Base-by-base conservation (phyloP, 64 coral and sea anemone species). In the Montipora capricornis region DNA sequence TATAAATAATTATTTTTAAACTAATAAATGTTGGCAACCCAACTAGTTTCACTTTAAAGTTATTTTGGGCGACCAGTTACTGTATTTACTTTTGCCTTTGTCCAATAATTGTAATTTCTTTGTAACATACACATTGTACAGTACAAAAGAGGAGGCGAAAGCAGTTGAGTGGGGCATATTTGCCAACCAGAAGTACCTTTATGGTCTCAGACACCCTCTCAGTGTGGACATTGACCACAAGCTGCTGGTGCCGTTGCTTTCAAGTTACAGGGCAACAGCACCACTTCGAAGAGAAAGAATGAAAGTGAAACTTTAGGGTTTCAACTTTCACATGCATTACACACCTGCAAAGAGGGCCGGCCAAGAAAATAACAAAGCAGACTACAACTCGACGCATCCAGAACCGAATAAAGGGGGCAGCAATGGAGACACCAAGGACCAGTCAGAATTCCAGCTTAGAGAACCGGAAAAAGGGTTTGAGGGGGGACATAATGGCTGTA, bases 331-430 rank as follows among this genome's bases (percentile, higher is more conserved):
- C 62, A 49, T 92, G n/a, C 84, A 92, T 26, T 84, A 68, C 48
- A 53, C 75, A 26, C 75, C 82, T 12, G 82, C 44, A 57, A 88
- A 93, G 75, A 93, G 77, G 3, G 55, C 59, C 1, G 92, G 84
- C 22, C 47, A 66, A 49, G 82, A 93, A 57, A 87, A 58, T n/a
- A 81, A 93, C 10, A 75, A 88, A 93, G 83, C 92, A 29, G 83
- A 93, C 58, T 80, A 78, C 44, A 14, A 68, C 14, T 57, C 53
- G 11, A 57, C 0, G 11, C 5, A 8, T 57, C 53, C 53, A 57
- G 0, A 57, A 57, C 53, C 53, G 11, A 57, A 0, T 11, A 57
- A 6, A 57, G 53, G 2, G 53, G 6, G 1, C 53, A 5, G 53
- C 53, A 8, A 6, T 11, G 0, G 11, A 11, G 11, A 6, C 0